Percentiles rank a stretch among this genome's conserved stretches.
These are phyloP conservation scores for Heterocephalus glaber DNA, from an alignment of 2,113 vertebrate genomes.

Conservation along the genomic window DNA sequence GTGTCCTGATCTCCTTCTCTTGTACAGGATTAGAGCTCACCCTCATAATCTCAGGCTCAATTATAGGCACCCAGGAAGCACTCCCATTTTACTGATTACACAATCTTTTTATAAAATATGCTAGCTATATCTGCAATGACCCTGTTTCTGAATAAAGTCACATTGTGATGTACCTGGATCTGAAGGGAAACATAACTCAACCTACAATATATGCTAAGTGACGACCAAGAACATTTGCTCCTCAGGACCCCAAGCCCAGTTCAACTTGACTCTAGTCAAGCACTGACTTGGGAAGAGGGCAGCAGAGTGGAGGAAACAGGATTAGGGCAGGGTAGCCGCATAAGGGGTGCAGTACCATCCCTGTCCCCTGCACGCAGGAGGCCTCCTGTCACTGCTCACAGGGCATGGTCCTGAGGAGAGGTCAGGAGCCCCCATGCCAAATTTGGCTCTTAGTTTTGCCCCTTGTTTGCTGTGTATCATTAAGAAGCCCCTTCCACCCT, in stretches of 20 bases:
- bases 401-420: background rate
- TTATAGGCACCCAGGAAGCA: background rate
- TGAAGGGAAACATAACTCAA: background rate
- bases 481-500: background rate
- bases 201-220: background rate
- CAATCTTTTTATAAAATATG: background rate
- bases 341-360: too few relatives aligned
- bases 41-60: background rate
- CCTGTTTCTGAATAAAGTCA: background rate
- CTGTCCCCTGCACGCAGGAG: background rate
- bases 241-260: background rate
- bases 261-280: background rate
- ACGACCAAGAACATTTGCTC: background rate
- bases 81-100: background rate
- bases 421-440: background rate
- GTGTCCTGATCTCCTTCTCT: too few relatives aligned
- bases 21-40: too few relatives aligned
- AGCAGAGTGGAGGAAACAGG: background rate
- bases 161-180: background rate
- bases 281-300: background rate
- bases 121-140: background rate
- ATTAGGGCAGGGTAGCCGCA: rapidly evolving
- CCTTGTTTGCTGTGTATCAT: background rate
- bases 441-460: background rate
- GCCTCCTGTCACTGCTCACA: background rate